Base-by-base conservation (phyloP, 2,888 invertebrate genomes). In the Dolichopus griseipennis region DNA sequence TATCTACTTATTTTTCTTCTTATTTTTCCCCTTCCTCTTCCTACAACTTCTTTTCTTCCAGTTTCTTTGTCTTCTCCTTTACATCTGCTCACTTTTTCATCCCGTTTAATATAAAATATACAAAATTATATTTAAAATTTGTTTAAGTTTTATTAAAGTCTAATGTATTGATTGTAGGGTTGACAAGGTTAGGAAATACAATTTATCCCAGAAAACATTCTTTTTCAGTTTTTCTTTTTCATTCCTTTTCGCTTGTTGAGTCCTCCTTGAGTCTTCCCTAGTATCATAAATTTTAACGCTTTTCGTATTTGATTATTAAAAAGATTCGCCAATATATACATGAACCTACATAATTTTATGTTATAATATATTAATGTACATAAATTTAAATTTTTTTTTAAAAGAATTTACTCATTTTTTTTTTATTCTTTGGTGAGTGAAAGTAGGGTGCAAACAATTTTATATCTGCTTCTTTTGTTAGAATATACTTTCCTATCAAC, bases 151-250 rank as follows among this genome's bases (percentile, higher is more conserved):
- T 52, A 68, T 68, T 68, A 68, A 68, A 66, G 68, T 37, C 66
- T 68, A 68, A 68, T 68, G 68, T 68, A 68, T 68, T 68, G 68
- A 68, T 66, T 66, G 66, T 66, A 66, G 62, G 66, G 68, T 69
- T 66, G 67, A 67, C 67, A 63, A 64, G 65, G 65, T 67, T 67
- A 67, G 67, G 37, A 64, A 67, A 62, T n/a, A n/a, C n/a, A 68
- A 68, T 69, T 69, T 69, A 67, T 66, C 61, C 67, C 61, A 52
- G 66, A 61, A 64, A 41, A 43, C 5, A 27, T 27, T 52, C n/a
- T n/a, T 52, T 18, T 52, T 52, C 18, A 4, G 52, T 27, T 27
- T 27, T 27, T 27, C 27, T 27, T 27, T 4, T 27, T 9, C 18
- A 52, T n/a, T 52, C n/a, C n/a, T 52, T 12, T 12, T 52, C 15